phyloP scores from a whole-genome alignment of 2,797 vertebrate genomes.

The Tolypeutes matacus region DNA sequence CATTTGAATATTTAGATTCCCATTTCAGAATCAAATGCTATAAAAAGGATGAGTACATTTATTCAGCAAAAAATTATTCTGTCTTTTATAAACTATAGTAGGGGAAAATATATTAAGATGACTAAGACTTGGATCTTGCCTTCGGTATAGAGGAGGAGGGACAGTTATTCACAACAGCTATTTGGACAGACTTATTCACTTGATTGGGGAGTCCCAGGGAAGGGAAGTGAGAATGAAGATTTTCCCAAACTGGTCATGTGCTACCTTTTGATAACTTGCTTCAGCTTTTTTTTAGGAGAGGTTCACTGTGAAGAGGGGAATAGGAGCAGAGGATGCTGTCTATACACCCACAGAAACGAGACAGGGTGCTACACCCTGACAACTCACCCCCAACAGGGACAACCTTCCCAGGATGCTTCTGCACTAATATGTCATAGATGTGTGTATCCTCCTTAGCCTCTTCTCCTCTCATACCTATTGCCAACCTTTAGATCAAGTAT shows the following conservation, averaged over 20 bases:
- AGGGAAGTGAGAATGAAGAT: background rate
- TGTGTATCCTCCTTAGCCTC: background rate
- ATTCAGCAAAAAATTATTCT: background rate
- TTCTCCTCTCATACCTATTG: background rate
- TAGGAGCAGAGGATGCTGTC: too few relatives aligned
- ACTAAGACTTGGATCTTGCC: background rate
- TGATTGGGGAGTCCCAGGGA: background rate
- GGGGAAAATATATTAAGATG: background rate
- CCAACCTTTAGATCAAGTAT: background rate
- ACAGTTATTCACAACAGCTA: background rate
- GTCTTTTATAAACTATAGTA: background rate
- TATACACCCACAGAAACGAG: background rate
- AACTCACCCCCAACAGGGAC: background rate
- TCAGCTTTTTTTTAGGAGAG: background rate
- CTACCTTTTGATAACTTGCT: background rate
- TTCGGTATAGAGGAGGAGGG: background rate
- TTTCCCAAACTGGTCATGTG: background rate
- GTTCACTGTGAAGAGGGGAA: background rate
- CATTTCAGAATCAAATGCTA: background rate
- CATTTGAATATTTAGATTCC: conserved; percentile 29
- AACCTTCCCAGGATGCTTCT: background rate
- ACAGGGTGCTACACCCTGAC: background rate
- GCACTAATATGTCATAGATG: background rate
- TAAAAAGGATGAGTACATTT: conserved; percentile 2
- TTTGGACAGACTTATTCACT: background rate